Base-by-base conservation (phyloP, 2,888 invertebrate genomes). In the Dioctria rufipes region DNA sequence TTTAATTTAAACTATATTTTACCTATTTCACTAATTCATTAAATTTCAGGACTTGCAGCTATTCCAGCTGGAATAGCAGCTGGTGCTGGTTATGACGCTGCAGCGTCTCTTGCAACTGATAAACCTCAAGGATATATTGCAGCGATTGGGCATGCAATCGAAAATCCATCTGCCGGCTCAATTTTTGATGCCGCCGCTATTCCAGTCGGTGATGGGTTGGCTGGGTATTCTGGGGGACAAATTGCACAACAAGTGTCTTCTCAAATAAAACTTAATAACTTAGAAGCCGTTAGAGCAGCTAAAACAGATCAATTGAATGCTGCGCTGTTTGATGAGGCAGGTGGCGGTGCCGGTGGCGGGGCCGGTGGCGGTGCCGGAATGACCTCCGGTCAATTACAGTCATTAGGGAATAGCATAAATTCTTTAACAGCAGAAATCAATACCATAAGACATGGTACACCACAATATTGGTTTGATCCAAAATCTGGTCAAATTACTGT, bases 281-380 rank as follows among this genome's bases (percentile, higher is more conserved):
- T 65, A 65, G 65, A 65, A 65, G 65, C 65, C 3, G 65, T 40
- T 9, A 65, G 65, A 65, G 65, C 65, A 65, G 40, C 39, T 65
- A 65, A 65, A 25, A n/a, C 40, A 5, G 65, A 37, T 40, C 65
- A 65, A 65, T 3, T 65, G 25, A 6, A 65, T 37, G 65, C 65
- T 9, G 40, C 3, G 6, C 8, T 65, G 8, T 54, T 54, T 54
- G 54, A 54, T 4, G 54, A 54, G 4, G 46, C 8, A 46, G 25
- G 8, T 6, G 6, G 13, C 1, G 25, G 25, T 61, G 61, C 61
- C 11, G 25, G 0, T 13, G 61, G 61, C 4, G 25, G 25, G 0
- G 2, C 25, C 25, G 25, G 25, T 25, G 61, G 25, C 25, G 25
- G 25, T 25, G 61, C 2, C 25, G 65, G 39, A 39, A 39, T 40